Conservation (phyloP, 2,888 invertebrate species). For the Pristionchus fissidentatus region DNA sequence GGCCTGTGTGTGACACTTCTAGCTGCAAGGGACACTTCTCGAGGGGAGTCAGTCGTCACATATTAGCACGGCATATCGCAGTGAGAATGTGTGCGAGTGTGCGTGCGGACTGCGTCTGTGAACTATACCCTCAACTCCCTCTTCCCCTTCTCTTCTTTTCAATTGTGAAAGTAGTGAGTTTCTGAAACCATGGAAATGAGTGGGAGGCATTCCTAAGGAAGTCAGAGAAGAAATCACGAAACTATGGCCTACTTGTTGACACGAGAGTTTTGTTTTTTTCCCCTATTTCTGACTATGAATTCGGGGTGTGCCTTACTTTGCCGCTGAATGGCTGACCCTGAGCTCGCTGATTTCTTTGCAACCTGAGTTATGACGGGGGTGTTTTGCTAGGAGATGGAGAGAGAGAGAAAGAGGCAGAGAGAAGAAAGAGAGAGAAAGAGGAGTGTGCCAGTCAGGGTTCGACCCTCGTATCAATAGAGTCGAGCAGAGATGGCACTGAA, state of each 20-base stretch:
- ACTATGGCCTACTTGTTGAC: too few species aligned
- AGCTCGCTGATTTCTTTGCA: background rate
- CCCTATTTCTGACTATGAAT: too few species aligned
- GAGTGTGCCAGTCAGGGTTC: background rate
- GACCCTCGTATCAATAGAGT: background rate
- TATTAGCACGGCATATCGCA: background rate
- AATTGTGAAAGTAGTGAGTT: background rate
- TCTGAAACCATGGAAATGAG: conserved; percentile 26
- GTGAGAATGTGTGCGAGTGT: background rate
- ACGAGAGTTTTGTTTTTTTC: too few species aligned
- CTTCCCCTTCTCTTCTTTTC: background rate
- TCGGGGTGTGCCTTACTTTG: too few species aligned
- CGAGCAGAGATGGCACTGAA: background rate
- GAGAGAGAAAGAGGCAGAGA: conserved; percentile 34
- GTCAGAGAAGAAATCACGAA: too few species aligned
- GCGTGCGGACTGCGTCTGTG: background rate
- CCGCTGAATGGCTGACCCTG: conserved; percentile 20
- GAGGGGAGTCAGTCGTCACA: background rate
- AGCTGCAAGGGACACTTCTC: too few species aligned
- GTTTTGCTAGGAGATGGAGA: background rate
- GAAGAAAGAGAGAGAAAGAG: background rate
- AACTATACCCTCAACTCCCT: background rate
- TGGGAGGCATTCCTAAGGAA: background rate
- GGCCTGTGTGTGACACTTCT: background rate
- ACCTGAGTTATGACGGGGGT: background rate